Base-by-base conservation (phyloP, 2,888 invertebrate species). In the Bugulina stolonifera region DNA sequence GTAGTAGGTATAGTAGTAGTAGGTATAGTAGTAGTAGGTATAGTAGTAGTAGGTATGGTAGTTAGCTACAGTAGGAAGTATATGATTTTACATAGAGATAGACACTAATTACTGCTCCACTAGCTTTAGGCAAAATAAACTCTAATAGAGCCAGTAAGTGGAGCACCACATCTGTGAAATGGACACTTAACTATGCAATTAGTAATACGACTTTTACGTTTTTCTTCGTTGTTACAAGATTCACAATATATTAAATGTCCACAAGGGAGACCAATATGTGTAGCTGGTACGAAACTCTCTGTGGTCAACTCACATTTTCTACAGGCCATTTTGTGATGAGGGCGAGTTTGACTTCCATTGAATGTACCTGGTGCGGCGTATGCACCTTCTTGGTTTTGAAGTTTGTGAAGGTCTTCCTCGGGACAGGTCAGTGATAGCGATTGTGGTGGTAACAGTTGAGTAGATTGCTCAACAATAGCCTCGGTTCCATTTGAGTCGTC, bases 221-320 rank as follows among this genome's bases (percentile, higher is more conserved):
- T 25, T 27, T 64, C 64, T 14, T 64, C 32, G 3, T 10, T 32
- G 22, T 64, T 64, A 27, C 64, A 64, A 25, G 64, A 64, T 27
- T 64, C 64, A 64, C 64, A 64, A 27, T 64, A 64, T 14, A 64
- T 64, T 29, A 64, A 32, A 32, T 64, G 64, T 2, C 64, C 64
- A 32, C 64, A 64, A 14, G 64, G 64, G 14, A 64, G 64, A 29
- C 64, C 64, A 14, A 64, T n/a, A n/a, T 64, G 29, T 25, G 18
- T 27, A n/a, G 64, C 64, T 32, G 64, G 64, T 29, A 64, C 64
- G 32, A 64, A 64, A 2, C 32, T 32, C 14, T 22, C 27, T 3
- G 64, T 64, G 25, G 22, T 64, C 18, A 64, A 14, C 32, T 64
- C 64, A 64, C 64, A 64, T 14, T 14, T 27, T 64, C 64, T 64